These are phyloP conservation scores for Cassiopea andromeda DNA, from an alignment of 30 jellyfish, hydroid and myxozoan species.

Conservation along the genomic window DNA sequence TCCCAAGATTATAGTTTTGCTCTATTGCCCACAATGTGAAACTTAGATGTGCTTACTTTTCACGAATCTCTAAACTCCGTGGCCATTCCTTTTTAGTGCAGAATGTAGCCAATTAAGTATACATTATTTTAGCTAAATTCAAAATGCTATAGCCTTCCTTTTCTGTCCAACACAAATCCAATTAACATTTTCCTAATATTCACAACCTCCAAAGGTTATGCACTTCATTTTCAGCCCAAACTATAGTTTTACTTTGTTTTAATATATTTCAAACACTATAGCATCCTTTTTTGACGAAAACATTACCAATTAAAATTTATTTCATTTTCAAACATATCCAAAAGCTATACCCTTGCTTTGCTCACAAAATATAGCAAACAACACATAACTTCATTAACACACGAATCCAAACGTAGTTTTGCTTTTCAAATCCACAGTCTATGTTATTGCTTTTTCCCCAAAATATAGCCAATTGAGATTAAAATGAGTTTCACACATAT, in stretches of 20 bases:
- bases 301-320: neutral
- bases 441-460: too few relatives aligned
- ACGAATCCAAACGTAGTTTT: neutral
- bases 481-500: neutral
- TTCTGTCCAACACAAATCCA: neutral
- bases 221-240: neutral
- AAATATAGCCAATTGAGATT: too few relatives aligned
- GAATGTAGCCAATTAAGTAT: neutral
- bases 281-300: neutral
- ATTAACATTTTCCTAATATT: neutral
- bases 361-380: neutral
- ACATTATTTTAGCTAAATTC: neutral
- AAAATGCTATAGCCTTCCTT: neutral
- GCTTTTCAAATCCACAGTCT: too few relatives aligned
- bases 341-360: slow-evolving; percentile 1
- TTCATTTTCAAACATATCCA: neutral
- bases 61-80: too few relatives aligned
- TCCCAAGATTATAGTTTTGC: neutral
- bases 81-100: too few relatives aligned
- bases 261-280: neutral
- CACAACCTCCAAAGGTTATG: neutral
- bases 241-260: neutral
- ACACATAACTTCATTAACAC: neutral
- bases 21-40: too few relatives aligned
- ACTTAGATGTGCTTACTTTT: too few relatives aligned